A percentile compares a stretch with the other conserved stretches of the same genome.
phyloP scores from a whole-genome alignment of 2,113 vertebrate genomes.

The Eulacestoma nigropectus region DNA sequence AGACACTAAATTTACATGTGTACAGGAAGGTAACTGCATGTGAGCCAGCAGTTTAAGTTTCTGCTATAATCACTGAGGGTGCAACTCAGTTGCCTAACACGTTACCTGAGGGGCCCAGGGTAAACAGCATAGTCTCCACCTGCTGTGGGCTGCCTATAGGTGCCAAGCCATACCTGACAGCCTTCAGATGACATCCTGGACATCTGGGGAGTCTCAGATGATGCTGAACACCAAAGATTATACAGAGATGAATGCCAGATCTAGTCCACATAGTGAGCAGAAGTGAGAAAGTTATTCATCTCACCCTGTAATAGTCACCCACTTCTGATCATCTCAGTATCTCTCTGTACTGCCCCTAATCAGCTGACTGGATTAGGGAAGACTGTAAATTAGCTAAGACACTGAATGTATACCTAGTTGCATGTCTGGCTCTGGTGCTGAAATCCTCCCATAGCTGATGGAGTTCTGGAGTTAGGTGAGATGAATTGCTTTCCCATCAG shows the following conservation, averaged over 20 bases:
- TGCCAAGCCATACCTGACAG: not conserved
- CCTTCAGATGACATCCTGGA: not conserved
- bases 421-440: not conserved
- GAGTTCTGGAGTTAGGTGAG: not conserved
- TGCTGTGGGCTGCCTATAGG: not conserved
- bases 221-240: not conserved
- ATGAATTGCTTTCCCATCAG: not conserved
- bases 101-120: not conserved
- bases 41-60: not conserved
- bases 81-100: not conserved
- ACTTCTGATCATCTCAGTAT: not conserved
- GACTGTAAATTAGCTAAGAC: not conserved
- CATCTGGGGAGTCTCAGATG: not conserved
- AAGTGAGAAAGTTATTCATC: not conserved
- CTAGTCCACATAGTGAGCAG: not conserved
- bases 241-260: not conserved
- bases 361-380: not conserved
- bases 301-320: not conserved
- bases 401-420: not conserved
- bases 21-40: not conserved
- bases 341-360: not conserved
- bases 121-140: fast-evolving
- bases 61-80: not conserved
- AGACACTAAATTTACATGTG: not conserved
- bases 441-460: not conserved